Conservation (phyloP, 2,888 invertebrate genomes). For the Eilema sororculum region DNA sequence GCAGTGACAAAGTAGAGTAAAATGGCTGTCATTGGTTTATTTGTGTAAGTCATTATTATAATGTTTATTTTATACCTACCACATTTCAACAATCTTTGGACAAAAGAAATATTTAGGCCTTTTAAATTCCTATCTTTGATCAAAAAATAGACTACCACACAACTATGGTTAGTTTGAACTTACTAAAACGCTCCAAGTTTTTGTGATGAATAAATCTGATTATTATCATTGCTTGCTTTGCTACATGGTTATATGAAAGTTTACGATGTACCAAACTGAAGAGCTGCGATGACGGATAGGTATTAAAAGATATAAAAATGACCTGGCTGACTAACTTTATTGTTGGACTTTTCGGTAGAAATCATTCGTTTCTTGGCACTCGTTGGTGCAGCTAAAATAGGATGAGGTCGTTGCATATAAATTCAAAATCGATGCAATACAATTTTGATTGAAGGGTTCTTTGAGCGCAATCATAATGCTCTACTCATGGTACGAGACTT, state of each 20-base stretch:
- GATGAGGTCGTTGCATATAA: no score
- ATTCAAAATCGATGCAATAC: no score
- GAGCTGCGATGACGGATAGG: not conserved
- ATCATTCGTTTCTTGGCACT: not conserved
- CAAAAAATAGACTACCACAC: not conserved
- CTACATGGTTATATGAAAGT: not conserved
- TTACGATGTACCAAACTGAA: no score
- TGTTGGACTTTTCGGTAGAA: not conserved
- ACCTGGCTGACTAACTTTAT: not conserved
- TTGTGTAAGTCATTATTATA: not conserved
- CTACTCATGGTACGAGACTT: no score
- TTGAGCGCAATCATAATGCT: no score
- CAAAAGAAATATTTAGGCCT: not conserved
- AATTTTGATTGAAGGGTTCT: no score
- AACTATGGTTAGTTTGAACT: constrained; percentile 1
- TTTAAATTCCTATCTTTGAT: not conserved
- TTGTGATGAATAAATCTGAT: not conserved
- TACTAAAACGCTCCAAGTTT: not conserved
- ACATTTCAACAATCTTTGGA: constrained; percentile 5
- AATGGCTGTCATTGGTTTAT: not conserved
- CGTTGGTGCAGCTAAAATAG: no score
- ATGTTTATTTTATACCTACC: not conserved
- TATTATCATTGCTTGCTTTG: not conserved
- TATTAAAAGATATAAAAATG: not conserved
- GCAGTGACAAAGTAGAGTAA: not conserved